Evolutionary conservation across 2,888 invertebrate genomes (phyloP), one percentile per base, ranked within the genome.

Genomic region (Scaptomyza polygonia): DNA sequence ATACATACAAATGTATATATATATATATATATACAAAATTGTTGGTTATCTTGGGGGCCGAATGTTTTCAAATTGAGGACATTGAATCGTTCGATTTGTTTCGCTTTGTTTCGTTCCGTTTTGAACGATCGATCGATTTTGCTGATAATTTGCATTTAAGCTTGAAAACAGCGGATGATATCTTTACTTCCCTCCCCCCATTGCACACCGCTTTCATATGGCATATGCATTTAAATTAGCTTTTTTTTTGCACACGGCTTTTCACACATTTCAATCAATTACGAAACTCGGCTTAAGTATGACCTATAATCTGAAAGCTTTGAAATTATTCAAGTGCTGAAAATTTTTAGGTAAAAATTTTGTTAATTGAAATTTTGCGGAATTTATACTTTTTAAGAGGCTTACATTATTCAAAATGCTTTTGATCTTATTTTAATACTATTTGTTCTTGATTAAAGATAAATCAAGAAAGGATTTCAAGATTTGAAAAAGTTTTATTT

Each of bases 131-230:
- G 51, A 59, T 56, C 48, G 55, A 54, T 74, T 43, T 72, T 43
- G 34, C 47, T 48, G 58, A 64, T 70, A 72, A 73, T 73, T 71
- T 76, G 52, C 72, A 61, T 72, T 71, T 25, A 51, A 53, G 44
- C 34, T 68, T 45, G 40, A 29, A 9, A 45, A 36, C 14, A 27
- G 9, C 65, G 18, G 32, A 25, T 64, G 58, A 56, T 65, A 70
- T 75, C 44, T 45, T 61, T 65, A 72, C 66, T n/a, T 49, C 36
- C 36, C 30, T 3, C 36, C 30, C 7, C 36, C 3, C 14, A 6
- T 9, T 7, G 8, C 14, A 7, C 36, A 21, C 25, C 27, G 18
- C 18, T 34, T 21, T 16, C 53, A 40, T 43, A 11, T 43, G 14
- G 11, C 39, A 16, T 27, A 27, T 3, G 48, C 42, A 11, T 43